Evolutionary conservation across 37 sponge, comb jelly and placozoan genomes (phyloP), one percentile per base, ranked within the genome.

Genomic region (Geodia barretti): DNA sequence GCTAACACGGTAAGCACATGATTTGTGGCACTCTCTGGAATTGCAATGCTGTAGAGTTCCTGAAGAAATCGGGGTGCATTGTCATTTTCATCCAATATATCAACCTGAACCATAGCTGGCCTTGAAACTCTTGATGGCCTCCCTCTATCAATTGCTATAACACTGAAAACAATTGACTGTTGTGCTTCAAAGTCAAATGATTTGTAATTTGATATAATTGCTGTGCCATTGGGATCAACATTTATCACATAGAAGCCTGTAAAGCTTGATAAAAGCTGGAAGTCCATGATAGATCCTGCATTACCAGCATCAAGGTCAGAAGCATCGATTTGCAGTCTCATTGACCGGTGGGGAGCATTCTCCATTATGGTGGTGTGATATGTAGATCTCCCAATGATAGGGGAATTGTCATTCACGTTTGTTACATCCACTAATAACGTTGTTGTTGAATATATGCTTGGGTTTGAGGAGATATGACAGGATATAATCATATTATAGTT

Each of bases 61-160:
- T 71, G 59, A 1, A 25, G 31, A 40, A 91, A 86, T 25, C 34
- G 61, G 25, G 91, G 91, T 26, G 82, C 43, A 77, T 91, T 86
- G 64, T 91, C 91, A 73, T 91, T 91, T 24, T 75, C 39, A 32
- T 91, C 91, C 29, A 62, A 4, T 21, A 91, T 38, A 0, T 65
- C 69, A 31, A 91, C 47, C 11, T 43, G 73, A 23, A 86, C 79
- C 26, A 47, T 78, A 4, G 79, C 64, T 21, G 74, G 75, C 25
- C 74, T 63, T 24, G 71, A 70, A 5, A 74, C 29, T 26, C 66
- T 40, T n/a, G 83, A 67, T 31, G 78, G 76, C 8, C 84, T 73
- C 1, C 85, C 85, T 21, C 73, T 67, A n/a, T 78, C 73, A 62
- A 89, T 69, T 1, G 84, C 67, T 61, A 40, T 39, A 14, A 89